phyloP scores from a whole-genome alignment of 2,113 vertebrate genomes.

The Ahaetulla prasina region DNA sequence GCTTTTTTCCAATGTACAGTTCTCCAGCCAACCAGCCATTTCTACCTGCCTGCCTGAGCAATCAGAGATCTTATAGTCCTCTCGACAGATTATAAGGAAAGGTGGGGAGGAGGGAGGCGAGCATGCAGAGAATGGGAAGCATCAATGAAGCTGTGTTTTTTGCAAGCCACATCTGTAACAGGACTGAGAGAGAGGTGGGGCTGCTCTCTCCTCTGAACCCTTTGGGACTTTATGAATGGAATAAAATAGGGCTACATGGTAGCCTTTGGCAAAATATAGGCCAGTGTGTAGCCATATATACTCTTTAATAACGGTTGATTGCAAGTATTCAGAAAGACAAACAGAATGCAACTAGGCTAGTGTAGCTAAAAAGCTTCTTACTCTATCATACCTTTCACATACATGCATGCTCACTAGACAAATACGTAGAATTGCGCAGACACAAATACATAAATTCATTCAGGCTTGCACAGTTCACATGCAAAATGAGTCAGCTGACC shows the following conservation, averaged over 20 bases:
- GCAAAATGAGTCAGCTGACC: not conserved
- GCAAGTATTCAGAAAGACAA: not conserved
- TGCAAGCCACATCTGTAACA: not conserved
- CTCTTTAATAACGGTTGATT: not conserved
- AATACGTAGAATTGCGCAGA: not conserved
- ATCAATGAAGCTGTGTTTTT: not conserved
- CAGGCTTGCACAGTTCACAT: conserved; percentile 47
- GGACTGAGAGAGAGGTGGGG: not conserved
- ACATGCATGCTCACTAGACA: not conserved
- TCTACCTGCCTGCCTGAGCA: not conserved
- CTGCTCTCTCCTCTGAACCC: too few relatives aligned
- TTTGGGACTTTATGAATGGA: not conserved
- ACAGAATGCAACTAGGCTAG: not conserved
- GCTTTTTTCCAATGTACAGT: not conserved
- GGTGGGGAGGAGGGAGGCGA: not conserved
- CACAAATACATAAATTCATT: not conserved
- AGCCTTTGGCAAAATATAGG: not conserved
- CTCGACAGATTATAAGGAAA: not conserved
- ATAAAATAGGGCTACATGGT: not conserved
- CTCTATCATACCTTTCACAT: not conserved
- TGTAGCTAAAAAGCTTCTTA: not conserved
- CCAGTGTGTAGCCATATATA: not conserved
- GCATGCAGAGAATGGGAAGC: not conserved
- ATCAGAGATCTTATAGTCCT: not conserved
- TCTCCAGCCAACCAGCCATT: not conserved